These are phyloP conservation scores for Dryadula phaetusa DNA, from an alignment of 2,888 invertebrate species.

Conservation along the genomic window DNA sequence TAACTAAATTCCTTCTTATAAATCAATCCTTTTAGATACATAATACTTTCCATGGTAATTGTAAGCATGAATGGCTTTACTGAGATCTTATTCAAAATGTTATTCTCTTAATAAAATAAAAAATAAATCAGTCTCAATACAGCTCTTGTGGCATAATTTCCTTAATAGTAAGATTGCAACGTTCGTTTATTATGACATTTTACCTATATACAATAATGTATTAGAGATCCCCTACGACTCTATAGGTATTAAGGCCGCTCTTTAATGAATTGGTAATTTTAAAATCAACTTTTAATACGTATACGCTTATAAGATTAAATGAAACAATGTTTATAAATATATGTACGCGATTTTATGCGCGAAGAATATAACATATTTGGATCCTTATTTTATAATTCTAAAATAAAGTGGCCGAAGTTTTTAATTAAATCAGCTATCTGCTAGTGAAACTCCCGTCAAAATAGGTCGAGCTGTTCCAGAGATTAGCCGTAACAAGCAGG, in stretches of 20 bases:
- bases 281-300: neutral
- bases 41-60: neutral
- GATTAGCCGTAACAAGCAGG: no score
- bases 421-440: no score
- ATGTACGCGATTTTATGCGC: no score
- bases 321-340: no score
- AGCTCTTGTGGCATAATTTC: slow-evolving; percentile 41
- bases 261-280: neutral
- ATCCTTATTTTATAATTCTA: no score
- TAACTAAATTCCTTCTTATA: neutral
- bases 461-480: no score
- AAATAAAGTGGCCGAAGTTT: no score
- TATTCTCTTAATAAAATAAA: slow-evolving; percentile 26
- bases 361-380: no score
- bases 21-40: neutral
- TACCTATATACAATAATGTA: neutral
- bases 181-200: slow-evolving; percentile 19
- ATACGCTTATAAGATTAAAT: no score
- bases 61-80: neutral
- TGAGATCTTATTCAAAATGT: slow-evolving; percentile 15
- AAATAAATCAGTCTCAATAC: slow-evolving; percentile 49
- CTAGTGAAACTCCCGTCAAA: no score
- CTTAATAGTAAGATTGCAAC: slow-evolving; percentile 33
- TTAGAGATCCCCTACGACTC: neutral
- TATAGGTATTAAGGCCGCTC: neutral